These are phyloP conservation scores for Acronicta alni DNA, from an alignment of 2,888 invertebrate genomes.

Conservation along the genomic window DNA sequence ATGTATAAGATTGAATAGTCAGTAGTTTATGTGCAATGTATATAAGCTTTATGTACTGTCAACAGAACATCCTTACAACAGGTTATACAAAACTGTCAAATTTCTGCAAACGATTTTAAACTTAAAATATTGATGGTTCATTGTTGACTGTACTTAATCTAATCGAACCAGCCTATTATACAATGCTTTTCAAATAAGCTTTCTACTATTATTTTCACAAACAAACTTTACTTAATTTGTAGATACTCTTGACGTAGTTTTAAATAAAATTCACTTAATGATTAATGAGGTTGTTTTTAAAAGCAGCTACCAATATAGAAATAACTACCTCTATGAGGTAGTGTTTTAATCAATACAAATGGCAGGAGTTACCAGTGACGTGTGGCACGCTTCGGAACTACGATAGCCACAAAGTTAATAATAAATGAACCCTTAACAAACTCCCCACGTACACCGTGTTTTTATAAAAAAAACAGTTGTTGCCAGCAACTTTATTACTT, in stretches of 20 bases:
- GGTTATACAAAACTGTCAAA: no score
- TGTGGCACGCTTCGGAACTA: slow-evolving; percentile 11
- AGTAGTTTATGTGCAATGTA: no score
- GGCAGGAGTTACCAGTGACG: slow-evolving; percentile 9
- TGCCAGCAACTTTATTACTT: background rate
- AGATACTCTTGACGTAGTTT: no score
- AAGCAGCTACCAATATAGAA: background rate
- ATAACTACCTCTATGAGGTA: background rate
- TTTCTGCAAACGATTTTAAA: no score
- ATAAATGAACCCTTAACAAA: slow-evolving; percentile 25
- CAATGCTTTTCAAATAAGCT: background rate
- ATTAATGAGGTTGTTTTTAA: background rate
- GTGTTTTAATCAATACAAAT: slow-evolving; percentile 26
- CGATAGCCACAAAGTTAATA: slow-evolving; percentile 22
- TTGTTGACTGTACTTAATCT: no score
- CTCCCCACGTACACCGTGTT: slow-evolving; percentile 7
- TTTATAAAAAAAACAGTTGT: background rate
- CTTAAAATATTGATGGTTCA: no score
- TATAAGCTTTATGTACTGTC: no score
- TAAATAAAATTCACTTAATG: no score
- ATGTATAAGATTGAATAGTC: no score
- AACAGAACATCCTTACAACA: no score
- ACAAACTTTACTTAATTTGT: no score
- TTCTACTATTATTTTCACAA: background rate
- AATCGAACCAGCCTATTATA: no score